A percentile compares a stretch with the other conserved stretches of the same genome.
phyloP scores from a whole-genome alignment of 2,113 vertebrate genomes.

The Neolamprologus toae region DNA sequence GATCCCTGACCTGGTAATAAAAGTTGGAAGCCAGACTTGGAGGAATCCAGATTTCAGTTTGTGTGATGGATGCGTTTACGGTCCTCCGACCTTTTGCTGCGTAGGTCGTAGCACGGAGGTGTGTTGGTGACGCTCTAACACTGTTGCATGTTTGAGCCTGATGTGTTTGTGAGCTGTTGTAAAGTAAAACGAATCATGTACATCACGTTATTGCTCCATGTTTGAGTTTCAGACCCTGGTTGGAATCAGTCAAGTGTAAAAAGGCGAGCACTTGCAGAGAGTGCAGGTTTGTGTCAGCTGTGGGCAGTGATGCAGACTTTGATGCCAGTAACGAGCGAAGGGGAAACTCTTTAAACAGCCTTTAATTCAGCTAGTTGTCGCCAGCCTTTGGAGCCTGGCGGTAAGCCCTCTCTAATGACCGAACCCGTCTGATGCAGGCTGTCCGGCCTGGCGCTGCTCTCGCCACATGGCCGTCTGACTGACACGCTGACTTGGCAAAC shows the following conservation, averaged over 20 bases:
- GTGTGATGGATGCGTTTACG: background rate
- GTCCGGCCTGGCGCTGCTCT: background rate
- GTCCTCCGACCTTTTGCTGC: background rate
- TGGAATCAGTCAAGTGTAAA: background rate
- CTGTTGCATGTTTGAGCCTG: background rate
- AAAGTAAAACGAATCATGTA: background rate
- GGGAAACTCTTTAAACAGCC: background rate
- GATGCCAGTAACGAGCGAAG: background rate
- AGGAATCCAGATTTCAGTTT: background rate
- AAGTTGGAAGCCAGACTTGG: background rate
- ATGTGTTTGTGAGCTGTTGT: background rate
- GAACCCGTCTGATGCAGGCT: slow-evolving; percentile 3
- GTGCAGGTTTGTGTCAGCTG: background rate
- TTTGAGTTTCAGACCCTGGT: background rate
- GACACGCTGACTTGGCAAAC: slow-evolving; percentile 11
- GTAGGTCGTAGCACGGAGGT: background rate
- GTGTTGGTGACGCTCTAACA: background rate
- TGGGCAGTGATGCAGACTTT: background rate
- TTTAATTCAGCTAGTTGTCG: background rate
- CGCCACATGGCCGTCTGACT: slow-evolving; percentile 11
- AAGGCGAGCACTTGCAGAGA: background rate
- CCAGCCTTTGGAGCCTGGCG: background rate
- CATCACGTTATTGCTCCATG: background rate
- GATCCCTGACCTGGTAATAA: background rate
- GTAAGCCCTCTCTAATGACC: background rate